Conservation (phyloP, 2,797 vertebrate species). For the Gouania willdenowi region DNA sequence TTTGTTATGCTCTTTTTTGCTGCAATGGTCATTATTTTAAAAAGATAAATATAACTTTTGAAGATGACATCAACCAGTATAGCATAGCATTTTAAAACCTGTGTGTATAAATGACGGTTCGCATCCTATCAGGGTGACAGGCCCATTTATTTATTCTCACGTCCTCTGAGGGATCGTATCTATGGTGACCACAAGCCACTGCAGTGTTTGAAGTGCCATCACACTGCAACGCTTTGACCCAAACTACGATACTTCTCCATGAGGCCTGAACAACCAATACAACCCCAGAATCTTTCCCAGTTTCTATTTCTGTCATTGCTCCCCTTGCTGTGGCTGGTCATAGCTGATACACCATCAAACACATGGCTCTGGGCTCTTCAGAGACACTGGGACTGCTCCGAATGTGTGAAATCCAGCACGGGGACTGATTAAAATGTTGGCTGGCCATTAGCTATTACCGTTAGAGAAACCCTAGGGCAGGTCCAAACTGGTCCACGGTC, state of each 20-base stretch:
- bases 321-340: slow-evolving; percentile 18
- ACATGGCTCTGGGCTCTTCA: slow-evolving; percentile 41
- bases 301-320: slow-evolving; percentile 54
- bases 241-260: slow-evolving; percentile 16
- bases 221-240: slow-evolving; percentile 34
- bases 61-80: no score
- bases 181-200: slow-evolving; percentile 59
- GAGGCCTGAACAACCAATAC: slow-evolving; percentile 44
- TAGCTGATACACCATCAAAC: slow-evolving; percentile 34
- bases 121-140: slow-evolving; percentile 69
- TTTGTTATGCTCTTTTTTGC: no score
- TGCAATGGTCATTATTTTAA: no score
- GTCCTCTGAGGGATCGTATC: slow-evolving; percentile 61
- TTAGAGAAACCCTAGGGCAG: slow-evolving; percentile 43
- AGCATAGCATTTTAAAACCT: slow-evolving; percentile 30
- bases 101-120: slow-evolving; percentile 58
- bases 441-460: slow-evolving; percentile 58
- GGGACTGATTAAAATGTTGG: slow-evolving; percentile 65
- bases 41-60: no score
- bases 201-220: slow-evolving; percentile 44
- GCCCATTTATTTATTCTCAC: slow-evolving; percentile 76
- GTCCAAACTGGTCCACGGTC: slow-evolving; percentile 21
- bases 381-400: slow-evolving; percentile 43
- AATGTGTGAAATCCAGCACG: slow-evolving; percentile 50
- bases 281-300: slow-evolving; percentile 41